These are phyloP conservation scores for Platycheirus albimanus DNA, from an alignment of 2,888 invertebrate genomes.

Conservation along the genomic window DNA sequence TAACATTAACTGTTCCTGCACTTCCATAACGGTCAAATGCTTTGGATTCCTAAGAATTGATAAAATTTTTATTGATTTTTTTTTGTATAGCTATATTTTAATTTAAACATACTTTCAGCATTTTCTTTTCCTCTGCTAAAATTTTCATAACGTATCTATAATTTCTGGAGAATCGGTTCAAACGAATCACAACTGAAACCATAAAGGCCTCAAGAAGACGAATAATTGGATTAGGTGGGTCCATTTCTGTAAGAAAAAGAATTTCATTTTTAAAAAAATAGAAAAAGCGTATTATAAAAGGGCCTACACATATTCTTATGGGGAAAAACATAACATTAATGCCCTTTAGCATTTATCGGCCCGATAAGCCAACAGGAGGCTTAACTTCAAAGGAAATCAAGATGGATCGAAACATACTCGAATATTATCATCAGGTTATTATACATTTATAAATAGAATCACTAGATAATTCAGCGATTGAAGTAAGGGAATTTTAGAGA, in stretches of 20 bases:
- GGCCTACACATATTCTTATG: no score
- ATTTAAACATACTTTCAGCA: conserved; percentile 88
- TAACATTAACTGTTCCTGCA: conserved; percentile 84
- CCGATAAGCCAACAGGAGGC: no score
- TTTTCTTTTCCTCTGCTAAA: conserved; percentile 93
- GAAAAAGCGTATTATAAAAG: no score
- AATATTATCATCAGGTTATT: no score
- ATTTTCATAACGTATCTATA: conserved; percentile 97
- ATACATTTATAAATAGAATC: no score
- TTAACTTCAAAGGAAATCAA: no score
- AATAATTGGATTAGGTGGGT: conserved; percentile 78
- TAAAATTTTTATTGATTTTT: not conserved
- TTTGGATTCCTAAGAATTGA: conserved; percentile 85
- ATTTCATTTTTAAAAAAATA: no score
- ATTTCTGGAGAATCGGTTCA: conserved; percentile 94
- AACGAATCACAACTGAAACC: conserved; percentile 90
- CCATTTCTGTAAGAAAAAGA: conserved; percentile 25
- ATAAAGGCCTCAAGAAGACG: conserved; percentile 83
- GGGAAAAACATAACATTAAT: no score
- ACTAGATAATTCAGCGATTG: no score
- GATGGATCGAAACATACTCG: no score
- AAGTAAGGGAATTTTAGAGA: no score
- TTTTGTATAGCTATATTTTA: not conserved
- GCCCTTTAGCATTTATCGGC: no score
- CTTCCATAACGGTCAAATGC: conserved; percentile 87